Evolutionary conservation across 2,888 invertebrate species (phyloP).

Genomic region (Plutella xylostella): DNA sequence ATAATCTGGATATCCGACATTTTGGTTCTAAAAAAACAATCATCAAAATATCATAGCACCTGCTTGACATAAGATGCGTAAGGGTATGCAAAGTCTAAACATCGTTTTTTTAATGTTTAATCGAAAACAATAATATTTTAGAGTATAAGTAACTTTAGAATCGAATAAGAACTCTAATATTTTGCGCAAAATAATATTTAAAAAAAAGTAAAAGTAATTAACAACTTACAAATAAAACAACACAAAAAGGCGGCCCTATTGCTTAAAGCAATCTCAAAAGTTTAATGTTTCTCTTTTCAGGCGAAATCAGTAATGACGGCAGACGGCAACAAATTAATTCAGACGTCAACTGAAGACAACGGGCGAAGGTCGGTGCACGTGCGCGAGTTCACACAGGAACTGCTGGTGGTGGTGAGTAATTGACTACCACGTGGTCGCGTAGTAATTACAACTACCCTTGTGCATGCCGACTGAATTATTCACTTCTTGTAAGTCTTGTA

Average conservation of each 20-base stretch:
- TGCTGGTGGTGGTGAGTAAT: conserved; percentile 34
- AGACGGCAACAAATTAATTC: conserved; percentile 33
- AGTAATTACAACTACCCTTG: not conserved
- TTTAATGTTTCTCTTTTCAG: conserved; percentile 25
- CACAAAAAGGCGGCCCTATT: no score
- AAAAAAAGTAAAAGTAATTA: not conserved
- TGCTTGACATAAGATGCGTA: not conserved
- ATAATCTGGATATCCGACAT: not conserved
- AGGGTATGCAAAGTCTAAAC: no score
- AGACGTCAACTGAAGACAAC: conserved; percentile 35
- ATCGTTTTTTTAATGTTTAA: not conserved
- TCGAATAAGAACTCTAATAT: not conserved
- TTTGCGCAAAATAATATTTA: not conserved
- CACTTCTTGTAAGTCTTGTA: no score
- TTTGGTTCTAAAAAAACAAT: not conserved
- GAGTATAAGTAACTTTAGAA: not conserved
- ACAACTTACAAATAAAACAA: no score
- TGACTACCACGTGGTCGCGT: not conserved
- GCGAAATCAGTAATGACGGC: conserved; percentile 28
- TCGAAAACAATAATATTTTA: not conserved
- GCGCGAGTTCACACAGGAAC: conserved; percentile 33
- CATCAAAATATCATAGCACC: not conserved
- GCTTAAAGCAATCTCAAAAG: no score
- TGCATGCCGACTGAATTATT: not conserved
- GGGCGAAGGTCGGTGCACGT: conserved; percentile 38